Percentiles rank a stretch among this genome's conserved stretches.
Conservation (phyloP, 2,888 invertebrate genomes). For the Lissonota sp. region DNA sequence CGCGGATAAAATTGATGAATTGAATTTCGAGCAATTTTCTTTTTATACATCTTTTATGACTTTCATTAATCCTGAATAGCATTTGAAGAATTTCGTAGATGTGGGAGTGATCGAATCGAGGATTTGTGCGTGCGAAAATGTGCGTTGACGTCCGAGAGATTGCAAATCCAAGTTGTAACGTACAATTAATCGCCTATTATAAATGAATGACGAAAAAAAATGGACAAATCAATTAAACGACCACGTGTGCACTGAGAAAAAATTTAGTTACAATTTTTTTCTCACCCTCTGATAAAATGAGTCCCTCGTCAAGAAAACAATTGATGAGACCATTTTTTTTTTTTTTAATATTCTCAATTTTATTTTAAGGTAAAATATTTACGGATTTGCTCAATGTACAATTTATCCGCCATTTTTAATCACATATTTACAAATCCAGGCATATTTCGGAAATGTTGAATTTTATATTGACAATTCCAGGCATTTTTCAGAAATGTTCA, state of each 20-base stretch:
- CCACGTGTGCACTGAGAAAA: slow-evolving; percentile 25
- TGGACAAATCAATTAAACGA: slow-evolving; percentile 47
- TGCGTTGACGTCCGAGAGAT: slow-evolving; percentile 5
- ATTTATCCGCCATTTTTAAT: too few species aligned
- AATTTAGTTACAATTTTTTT: slow-evolving; percentile 29
- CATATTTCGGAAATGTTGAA: too few species aligned
- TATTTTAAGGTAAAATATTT: background rate
- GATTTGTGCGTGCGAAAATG: slow-evolving; percentile 16
- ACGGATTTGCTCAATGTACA: too few species aligned
- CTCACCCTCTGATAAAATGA: background rate
- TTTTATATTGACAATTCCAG: too few species aligned
- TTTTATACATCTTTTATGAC: too few species aligned
- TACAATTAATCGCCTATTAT: slow-evolving; percentile 38
- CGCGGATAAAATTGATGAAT: background rate
- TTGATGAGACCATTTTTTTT: background rate
- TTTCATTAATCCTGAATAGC: background rate
- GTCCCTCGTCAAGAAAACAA: background rate
- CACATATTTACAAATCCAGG: too few species aligned
- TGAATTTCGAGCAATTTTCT: slow-evolving; percentile 1
- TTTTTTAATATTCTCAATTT: background rate
- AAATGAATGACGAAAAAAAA: slow-evolving; percentile 10
- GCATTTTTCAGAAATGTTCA: too few species aligned
- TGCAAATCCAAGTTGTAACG: slow-evolving; percentile 29
- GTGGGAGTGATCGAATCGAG: background rate
- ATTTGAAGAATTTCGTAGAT: too few species aligned